phyloP scores from a whole-genome alignment of 2,888 invertebrate species.

The Pollenia amentaria region DNA sequence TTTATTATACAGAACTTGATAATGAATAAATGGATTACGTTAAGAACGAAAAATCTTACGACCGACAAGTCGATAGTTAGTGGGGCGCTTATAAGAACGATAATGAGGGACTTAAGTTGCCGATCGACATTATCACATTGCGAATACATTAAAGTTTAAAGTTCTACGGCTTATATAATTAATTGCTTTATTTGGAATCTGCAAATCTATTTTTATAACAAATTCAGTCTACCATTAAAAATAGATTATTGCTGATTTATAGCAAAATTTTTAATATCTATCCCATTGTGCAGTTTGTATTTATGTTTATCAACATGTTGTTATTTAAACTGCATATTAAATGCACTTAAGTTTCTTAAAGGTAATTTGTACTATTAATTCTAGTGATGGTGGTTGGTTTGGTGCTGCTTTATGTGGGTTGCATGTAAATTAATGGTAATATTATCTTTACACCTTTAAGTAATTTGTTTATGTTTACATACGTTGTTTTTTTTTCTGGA shows the following conservation, averaged over 20 bases:
- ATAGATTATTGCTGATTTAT: background rate
- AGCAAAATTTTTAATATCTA: too few relatives aligned
- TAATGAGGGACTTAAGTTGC: too few relatives aligned
- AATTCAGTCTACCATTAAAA: background rate
- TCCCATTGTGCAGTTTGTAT: slow-evolving; percentile 14
- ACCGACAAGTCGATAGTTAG: too few relatives aligned
- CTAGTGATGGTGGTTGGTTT: slow-evolving; percentile 30
- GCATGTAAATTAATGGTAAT: slow-evolving; percentile 64
- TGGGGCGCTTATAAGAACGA: too few relatives aligned
- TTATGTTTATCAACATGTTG: slow-evolving; percentile 36
- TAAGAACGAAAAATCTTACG: fast-evolving
- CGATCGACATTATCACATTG: too few relatives aligned
- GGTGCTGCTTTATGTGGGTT: slow-evolving; percentile 60
- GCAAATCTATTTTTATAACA: background rate
- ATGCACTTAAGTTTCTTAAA: slow-evolving; percentile 64
- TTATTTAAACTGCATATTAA: slow-evolving; percentile 65
- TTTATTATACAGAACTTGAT: too few relatives aligned
- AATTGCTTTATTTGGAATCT: too few relatives aligned
- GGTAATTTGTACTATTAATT: slow-evolving; percentile 68
- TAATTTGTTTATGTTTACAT: slow-evolving; percentile 58
- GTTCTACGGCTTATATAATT: too few relatives aligned
- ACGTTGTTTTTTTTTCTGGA: background rate
- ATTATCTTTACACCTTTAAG: slow-evolving; percentile 66
- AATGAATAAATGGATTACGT: too few relatives aligned
- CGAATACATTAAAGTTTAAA: too few relatives aligned